These are phyloP conservation scores for Pandemis cinnamomeana DNA, from an alignment of 2,888 invertebrate species.

Conservation along the genomic window DNA sequence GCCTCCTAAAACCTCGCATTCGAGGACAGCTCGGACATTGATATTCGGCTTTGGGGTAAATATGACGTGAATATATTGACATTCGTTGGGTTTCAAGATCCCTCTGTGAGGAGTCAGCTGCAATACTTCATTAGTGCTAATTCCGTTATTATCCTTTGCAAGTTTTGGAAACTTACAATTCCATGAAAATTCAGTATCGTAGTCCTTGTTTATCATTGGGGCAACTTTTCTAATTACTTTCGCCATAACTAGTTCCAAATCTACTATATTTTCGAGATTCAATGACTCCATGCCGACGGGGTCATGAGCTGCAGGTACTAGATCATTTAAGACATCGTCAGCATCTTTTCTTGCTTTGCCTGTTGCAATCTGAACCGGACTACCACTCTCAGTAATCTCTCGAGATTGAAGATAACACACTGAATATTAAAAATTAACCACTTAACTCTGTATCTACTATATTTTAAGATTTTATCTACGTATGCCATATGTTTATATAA, in stretches of 20 bases:
- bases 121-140: slow-evolving; percentile 67
- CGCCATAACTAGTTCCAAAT: slow-evolving; percentile 49
- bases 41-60: slow-evolving; percentile 76
- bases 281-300: slow-evolving; percentile 43
- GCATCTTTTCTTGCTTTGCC: neutral
- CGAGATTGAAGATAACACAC: neutral
- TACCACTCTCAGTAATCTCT: neutral
- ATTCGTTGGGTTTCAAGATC: slow-evolving; percentile 78
- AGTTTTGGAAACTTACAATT: slow-evolving; percentile 62
- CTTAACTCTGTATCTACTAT: neutral
- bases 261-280: slow-evolving; percentile 44
- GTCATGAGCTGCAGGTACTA: slow-evolving; percentile 19
- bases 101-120: slow-evolving; percentile 80
- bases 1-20: slow-evolving; percentile 84
- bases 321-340: neutral
- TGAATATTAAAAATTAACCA: neutral
- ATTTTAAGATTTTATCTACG: too few relatives aligned
- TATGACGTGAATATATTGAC: slow-evolving; percentile 75
- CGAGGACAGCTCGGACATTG: slow-evolving; percentile 71
- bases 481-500: too few relatives aligned
- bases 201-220: slow-evolving; percentile 66
- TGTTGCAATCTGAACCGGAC: neutral
- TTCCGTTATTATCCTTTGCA: slow-evolving; percentile 47
- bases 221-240: slow-evolving; percentile 59
- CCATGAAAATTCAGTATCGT: slow-evolving; percentile 66